phyloP scores from a whole-genome alignment of 2,888 invertebrate species.

The Synergus itoensis region DNA sequence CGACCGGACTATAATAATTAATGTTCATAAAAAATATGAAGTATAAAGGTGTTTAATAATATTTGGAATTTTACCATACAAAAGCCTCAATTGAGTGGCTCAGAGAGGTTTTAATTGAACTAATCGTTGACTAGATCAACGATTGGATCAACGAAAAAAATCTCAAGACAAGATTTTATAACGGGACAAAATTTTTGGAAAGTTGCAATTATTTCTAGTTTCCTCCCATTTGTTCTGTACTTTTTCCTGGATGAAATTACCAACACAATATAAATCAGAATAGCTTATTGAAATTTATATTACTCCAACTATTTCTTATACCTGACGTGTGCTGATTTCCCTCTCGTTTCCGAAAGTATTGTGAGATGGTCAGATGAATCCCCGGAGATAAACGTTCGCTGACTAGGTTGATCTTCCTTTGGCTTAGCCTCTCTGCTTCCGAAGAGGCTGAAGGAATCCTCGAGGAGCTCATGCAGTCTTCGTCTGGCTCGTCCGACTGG shows the following conservation, averaged over 20 bases:
- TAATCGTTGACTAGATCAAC: too few species aligned
- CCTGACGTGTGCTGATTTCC: conserved; percentile 66
- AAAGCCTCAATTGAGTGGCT: not conserved
- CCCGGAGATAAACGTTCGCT: conserved; percentile 57
- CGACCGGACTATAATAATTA: conserved; percentile 60
- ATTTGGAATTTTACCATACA: too few species aligned
- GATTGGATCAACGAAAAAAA: too few species aligned
- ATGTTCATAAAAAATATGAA: not conserved
- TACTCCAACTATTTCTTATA: conserved; percentile 38
- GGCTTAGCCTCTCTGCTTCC: conserved; percentile 83
- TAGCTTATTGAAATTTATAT: too few species aligned
- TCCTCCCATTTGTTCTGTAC: too few species aligned
- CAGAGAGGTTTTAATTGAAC: too few species aligned
- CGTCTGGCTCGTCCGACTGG: conserved; percentile 84
- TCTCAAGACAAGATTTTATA: too few species aligned
- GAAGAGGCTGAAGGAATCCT: conserved; percentile 89
- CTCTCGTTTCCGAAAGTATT: conserved; percentile 63
- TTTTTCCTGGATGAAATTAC: too few species aligned
- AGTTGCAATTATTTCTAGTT: too few species aligned
- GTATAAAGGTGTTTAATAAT: too few species aligned
- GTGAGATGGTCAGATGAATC: conserved; percentile 59
- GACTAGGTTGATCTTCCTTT: conserved; percentile 60
- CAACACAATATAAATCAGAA: too few species aligned
- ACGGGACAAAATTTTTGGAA: too few species aligned
- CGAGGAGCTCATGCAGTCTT: conserved; percentile 87